phyloP scores from a whole-genome alignment of 2,113 vertebrate genomes.

The Maccullochella peelii region DNA sequence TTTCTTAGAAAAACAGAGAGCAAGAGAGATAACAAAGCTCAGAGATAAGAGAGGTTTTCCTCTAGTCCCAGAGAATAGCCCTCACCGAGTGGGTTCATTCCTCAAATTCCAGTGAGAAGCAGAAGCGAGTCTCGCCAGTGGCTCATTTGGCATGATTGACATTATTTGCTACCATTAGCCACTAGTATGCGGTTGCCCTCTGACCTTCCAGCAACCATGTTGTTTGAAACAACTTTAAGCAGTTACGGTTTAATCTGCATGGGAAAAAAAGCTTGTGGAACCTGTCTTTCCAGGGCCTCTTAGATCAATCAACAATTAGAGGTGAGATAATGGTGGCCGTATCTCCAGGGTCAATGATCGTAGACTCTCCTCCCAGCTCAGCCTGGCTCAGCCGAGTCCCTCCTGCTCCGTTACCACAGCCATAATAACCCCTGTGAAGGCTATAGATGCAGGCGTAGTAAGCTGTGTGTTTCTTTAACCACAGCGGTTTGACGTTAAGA shows the following conservation, averaged over 20 bases:
- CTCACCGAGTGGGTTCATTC: conserved; percentile 79
- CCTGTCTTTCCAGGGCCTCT: conserved; percentile 65
- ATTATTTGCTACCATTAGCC: conserved; percentile 88
- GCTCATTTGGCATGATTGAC: conserved; percentile 87
- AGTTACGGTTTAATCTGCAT: conserved; percentile 85
- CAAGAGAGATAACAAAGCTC: conserved; percentile 35
- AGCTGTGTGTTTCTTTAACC: conserved; percentile 56
- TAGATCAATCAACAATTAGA: conserved; percentile 83
- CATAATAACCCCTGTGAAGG: conserved; percentile 21
- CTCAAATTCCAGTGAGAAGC: conserved; percentile 82
- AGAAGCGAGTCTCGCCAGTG: conserved; percentile 75
- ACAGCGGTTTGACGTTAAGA: conserved; percentile 49
- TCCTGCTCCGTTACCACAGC: conserved; percentile 29
- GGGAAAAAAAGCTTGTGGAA: conserved; percentile 79
- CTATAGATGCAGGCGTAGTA: conserved; percentile 30
- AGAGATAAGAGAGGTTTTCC: conserved; percentile 38
- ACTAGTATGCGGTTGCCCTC: conserved; percentile 85
- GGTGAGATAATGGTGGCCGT: conserved; percentile 75
- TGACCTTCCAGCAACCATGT: conserved; percentile 82
- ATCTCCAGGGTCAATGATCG: conserved; percentile 76
- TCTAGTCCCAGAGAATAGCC: conserved; percentile 41
- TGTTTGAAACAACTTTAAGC: conserved; percentile 85
- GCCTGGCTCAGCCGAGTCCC: conserved; percentile 14
- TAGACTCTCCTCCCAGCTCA: conserved; percentile 31
- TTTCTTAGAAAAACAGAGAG: conserved; percentile 20